phyloP scores from a whole-genome alignment of 2,797 vertebrate species.

The Lindbergichthys nudifrons region DNA sequence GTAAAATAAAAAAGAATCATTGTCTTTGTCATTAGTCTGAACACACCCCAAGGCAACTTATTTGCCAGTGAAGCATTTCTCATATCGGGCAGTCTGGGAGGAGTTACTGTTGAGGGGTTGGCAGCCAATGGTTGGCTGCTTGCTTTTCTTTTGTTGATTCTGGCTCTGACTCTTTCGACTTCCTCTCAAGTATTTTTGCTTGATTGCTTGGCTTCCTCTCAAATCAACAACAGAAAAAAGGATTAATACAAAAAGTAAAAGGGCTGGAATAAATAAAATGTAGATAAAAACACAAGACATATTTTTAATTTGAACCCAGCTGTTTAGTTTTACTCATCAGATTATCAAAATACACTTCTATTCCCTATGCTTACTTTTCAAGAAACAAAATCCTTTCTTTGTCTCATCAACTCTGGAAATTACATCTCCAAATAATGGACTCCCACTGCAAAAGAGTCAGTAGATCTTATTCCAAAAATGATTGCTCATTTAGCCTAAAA shows the following conservation, averaged over 20 bases:
- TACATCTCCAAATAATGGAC: background rate
- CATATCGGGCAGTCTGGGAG: background rate
- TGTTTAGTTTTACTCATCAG: background rate
- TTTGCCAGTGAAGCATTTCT: background rate
- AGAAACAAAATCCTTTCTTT: background rate
- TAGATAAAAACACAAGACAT: background rate
- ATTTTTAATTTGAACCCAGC: background rate
- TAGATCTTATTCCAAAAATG: background rate
- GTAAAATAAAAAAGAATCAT: background rate
- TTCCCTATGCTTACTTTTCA: conserved; percentile 9
- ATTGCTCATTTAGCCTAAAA: background rate
- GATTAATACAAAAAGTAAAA: background rate
- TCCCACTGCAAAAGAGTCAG: background rate
- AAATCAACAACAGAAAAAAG: background rate
- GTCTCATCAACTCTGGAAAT: conserved; percentile 1
- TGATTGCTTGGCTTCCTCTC: background rate
- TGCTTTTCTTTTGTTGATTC: background rate
- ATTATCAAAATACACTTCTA: background rate
- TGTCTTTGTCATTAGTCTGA: background rate
- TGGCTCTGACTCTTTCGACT: background rate
- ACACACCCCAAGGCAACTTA: background rate
- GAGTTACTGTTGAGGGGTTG: background rate
- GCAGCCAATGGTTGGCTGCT: background rate
- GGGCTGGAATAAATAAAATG: background rate
- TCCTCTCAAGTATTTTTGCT: background rate